These are phyloP conservation scores for Ceratosolen solmsi DNA, from an alignment of 1,140 invertebrate genomes.

Conservation along the genomic window DNA sequence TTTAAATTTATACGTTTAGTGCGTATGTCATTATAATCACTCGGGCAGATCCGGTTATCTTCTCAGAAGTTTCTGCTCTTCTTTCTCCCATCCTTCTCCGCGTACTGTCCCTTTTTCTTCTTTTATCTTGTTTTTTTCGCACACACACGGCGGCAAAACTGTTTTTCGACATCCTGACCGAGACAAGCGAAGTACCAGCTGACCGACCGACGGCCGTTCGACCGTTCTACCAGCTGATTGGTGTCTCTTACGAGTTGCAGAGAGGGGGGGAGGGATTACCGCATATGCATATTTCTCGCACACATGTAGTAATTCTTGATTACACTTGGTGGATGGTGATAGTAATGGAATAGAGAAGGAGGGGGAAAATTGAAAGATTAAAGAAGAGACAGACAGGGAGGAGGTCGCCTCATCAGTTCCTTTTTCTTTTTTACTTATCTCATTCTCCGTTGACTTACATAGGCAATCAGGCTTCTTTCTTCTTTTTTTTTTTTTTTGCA, in stretches of 20 bases:
- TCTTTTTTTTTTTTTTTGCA: too few relatives aligned
- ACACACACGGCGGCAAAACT: too few relatives aligned
- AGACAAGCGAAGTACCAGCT: constrained; percentile 11
- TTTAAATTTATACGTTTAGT: background rate
- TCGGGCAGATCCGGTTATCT: constrained; percentile 5
- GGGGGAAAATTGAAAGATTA: too few relatives aligned
- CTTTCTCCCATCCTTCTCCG: background rate
- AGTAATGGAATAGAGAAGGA: too few relatives aligned
- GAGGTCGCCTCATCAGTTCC: too few relatives aligned
- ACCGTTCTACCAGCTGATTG: background rate
- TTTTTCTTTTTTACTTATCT: background rate
- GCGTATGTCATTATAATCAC: background rate
- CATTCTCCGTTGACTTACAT: background rate
- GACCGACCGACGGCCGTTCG: background rate
- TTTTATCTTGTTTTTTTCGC: too few relatives aligned
- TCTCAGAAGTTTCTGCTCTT: background rate
- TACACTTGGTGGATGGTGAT: too few relatives aligned
- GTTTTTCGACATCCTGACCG: constrained; percentile 38
- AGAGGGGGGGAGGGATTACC: background rate
- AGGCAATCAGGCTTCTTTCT: background rate
- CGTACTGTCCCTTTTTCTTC: too few relatives aligned
- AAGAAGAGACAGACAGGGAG: too few relatives aligned
- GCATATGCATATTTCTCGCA: background rate
- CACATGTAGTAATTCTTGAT: too few relatives aligned
- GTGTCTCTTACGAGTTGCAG: background rate